These are phyloP conservation scores for Tiphia femorata DNA, from an alignment of 2,888 invertebrate species.

Conservation along the genomic window DNA sequence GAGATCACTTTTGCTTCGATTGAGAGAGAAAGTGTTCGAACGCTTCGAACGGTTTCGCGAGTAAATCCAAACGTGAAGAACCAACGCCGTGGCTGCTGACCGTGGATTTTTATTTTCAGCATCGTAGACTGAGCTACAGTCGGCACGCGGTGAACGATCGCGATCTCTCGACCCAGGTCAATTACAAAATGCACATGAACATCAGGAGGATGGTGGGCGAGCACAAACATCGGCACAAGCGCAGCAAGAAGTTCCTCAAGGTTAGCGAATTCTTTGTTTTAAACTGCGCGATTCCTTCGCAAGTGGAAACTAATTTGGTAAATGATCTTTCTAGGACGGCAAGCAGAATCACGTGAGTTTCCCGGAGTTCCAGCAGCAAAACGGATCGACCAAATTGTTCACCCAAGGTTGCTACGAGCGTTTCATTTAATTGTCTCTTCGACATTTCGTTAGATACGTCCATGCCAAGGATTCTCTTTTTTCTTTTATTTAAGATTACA, in stretches of 20 bases:
- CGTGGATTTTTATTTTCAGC: slow-evolving; percentile 74
- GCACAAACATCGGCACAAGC: slow-evolving; percentile 83
- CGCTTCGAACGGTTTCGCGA: too few relatives aligned
- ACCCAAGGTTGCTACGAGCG: slow-evolving; percentile 78
- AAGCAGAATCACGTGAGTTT: slow-evolving; percentile 91
- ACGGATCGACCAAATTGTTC: slow-evolving; percentile 89
- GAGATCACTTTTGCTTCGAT: too few relatives aligned
- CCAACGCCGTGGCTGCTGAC: too few relatives aligned
- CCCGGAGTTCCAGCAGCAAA: slow-evolving; percentile 91
- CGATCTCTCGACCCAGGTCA: slow-evolving; percentile 87
- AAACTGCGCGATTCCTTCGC: slow-evolving; percentile 9
- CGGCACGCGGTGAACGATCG: slow-evolving; percentile 91
- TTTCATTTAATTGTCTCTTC: slow-evolving; percentile 10
- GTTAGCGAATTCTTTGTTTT: slow-evolving; percentile 69
- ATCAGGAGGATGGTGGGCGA: slow-evolving; percentile 89
- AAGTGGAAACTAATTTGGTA: too few relatives aligned
- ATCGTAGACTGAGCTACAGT: slow-evolving; percentile 90
- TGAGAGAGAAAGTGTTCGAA: too few relatives aligned
- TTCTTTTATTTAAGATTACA: slow-evolving; percentile 77
- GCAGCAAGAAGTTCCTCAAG: slow-evolving; percentile 88
- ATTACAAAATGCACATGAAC: slow-evolving; percentile 92
- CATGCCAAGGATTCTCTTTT: background rate
- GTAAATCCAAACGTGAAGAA: too few relatives aligned
- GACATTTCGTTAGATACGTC: background rate
- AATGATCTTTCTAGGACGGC: slow-evolving; percentile 77